A percentile compares a stretch with the other conserved stretches of the same genome.
These are phyloP conservation scores for Oreonectes daqikongensis DNA, from an alignment of 2,797 vertebrate genomes.

Conservation along the genomic window DNA sequence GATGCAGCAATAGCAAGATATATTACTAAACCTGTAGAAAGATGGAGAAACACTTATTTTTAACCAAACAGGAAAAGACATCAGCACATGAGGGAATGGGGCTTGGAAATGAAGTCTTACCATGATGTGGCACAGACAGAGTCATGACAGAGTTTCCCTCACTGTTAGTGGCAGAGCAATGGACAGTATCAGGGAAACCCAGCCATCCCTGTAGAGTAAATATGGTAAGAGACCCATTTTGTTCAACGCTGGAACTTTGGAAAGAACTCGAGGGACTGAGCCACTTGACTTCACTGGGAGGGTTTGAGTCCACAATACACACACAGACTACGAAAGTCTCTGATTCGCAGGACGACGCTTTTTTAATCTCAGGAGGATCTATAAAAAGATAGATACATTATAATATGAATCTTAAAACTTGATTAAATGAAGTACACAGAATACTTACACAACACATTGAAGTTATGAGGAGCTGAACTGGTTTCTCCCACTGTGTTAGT, in stretches of 20 bases:
- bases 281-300: conserved; percentile 63
- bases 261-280: conserved; percentile 49
- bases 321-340: conserved; percentile 57
- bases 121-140: conserved; percentile 49
- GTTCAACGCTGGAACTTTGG: conserved; percentile 42
- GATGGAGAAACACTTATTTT: conserved; percentile 15
- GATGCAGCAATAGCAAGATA: conserved; percentile 52
- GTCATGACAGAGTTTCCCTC: conserved; percentile 55
- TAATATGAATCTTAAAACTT: no score
- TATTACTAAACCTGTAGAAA: conserved; percentile 58
- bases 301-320: conserved; percentile 67
- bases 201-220: conserved; percentile 50
- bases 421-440: neutral
- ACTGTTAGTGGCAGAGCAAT: conserved; percentile 68
- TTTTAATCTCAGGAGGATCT: conserved; percentile 70
- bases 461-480: conserved; percentile 55
- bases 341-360: conserved; percentile 61
- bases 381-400: neutral
- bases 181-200: conserved; percentile 50
- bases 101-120: conserved; percentile 49
- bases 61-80: neutral
- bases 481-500: conserved; percentile 58
- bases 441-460: conserved; percentile 68
- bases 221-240: conserved; percentile 55
- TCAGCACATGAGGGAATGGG: neutral